These are phyloP conservation scores for Atractosteus spatula DNA, from an alignment of 2,113 vertebrate species.

Conservation along the genomic window DNA sequence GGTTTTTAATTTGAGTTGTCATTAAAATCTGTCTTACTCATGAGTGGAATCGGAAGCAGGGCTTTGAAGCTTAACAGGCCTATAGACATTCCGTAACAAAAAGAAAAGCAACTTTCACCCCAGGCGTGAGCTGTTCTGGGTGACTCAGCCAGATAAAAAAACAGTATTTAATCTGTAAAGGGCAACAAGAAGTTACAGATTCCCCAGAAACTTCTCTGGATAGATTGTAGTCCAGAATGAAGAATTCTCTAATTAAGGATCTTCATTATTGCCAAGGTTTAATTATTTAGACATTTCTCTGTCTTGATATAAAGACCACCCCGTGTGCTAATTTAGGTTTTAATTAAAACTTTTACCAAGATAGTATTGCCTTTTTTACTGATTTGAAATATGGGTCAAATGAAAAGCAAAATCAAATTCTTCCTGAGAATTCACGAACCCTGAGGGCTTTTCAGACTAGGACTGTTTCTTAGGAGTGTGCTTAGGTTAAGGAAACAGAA, in stretches of 20 bases:
- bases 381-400: background rate
- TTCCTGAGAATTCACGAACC: background rate
- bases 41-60: no score
- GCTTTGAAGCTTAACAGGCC: no score
- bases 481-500: background rate
- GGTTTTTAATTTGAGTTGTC: no score
- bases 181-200: background rate
- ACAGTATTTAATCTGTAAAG: background rate
- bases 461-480: background rate
- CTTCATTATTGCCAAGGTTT: conserved; percentile 16
- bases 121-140: background rate
- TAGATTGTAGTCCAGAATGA: conserved; percentile 4
- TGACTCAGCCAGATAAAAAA: background rate
- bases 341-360: conserved; percentile 17
- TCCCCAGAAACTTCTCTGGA: background rate
- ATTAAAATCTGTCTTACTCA: no score
- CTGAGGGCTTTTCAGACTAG: background rate
- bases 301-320: conserved; percentile 10
- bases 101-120: background rate
- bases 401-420: background rate
- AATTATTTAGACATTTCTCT: conserved; percentile 13
- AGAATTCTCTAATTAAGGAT: conserved; percentile 14
- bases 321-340: conserved; percentile 13
- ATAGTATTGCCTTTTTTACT: background rate
- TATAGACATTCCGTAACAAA: no score